Conservation (phyloP, 2,797 vertebrate species). For the Trichosurus vulpecula region DNA sequence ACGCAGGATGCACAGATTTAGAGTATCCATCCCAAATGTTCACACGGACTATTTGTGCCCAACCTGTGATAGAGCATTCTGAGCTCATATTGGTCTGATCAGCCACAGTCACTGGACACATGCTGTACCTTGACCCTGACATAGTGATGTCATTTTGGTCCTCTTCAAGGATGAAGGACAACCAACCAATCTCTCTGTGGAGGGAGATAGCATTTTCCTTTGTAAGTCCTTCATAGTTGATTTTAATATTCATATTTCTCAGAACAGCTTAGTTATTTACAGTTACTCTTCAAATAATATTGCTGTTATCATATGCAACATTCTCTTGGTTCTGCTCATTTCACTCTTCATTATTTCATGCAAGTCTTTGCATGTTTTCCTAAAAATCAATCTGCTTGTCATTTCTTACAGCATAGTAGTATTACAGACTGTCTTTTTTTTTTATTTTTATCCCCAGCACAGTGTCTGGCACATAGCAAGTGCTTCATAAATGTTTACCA, state of each 20-base stretch:
- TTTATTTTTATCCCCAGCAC: neutral
- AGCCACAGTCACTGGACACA: too few species aligned
- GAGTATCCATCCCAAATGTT: too few species aligned
- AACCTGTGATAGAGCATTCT: too few species aligned
- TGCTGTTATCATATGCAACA: neutral
- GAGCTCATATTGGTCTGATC: too few species aligned
- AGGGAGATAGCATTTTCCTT: neutral
- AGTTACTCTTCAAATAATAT: neutral
- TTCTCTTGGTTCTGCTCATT: neutral
- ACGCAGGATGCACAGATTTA: too few species aligned
- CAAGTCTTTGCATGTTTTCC: neutral
- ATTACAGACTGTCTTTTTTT: neutral
- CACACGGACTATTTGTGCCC: too few species aligned
- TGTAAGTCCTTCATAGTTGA: neutral
- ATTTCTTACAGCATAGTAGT: neutral
- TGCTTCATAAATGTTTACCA: neutral
- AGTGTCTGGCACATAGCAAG: neutral
- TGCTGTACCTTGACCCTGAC: too few species aligned
- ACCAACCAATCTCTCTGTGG: neutral
- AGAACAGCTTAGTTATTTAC: neutral
- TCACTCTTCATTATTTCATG: neutral
- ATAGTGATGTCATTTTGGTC: too few species aligned
- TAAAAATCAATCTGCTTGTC: neutral
- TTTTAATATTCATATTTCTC: neutral
- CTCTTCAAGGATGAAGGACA: too few species aligned